A percentile compares a stretch with the other conserved stretches of the same genome.
Conservation (phyloP, 23 tunicate genomes). For the Styela clava region DNA sequence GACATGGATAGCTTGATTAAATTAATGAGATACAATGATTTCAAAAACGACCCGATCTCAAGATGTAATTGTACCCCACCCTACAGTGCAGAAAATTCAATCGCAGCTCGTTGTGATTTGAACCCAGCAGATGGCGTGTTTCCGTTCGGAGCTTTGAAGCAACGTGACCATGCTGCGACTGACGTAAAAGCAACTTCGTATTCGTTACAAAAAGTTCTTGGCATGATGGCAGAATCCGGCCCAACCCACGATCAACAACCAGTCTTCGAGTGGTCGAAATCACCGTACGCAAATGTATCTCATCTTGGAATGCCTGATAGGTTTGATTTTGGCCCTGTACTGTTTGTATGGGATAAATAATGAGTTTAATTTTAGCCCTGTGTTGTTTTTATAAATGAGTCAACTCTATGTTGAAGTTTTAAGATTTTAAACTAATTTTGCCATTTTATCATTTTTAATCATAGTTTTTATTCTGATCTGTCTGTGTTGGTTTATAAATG, state of each 20-base stretch:
- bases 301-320: constrained; percentile 45
- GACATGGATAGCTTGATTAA: constrained; percentile 29
- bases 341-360: constrained; percentile 29
- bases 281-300: constrained; percentile 21
- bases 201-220: neutral
- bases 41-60: constrained; percentile 38
- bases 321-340: constrained; percentile 36
- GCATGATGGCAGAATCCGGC: constrained; percentile 49
- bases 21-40: constrained; percentile 52
- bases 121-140: constrained; percentile 24
- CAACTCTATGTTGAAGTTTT: no score
- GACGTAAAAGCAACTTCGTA: constrained; percentile 40
- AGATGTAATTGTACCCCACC: constrained; percentile 45
- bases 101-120: constrained; percentile 43
- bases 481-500: no score
- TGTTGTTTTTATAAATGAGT: neutral
- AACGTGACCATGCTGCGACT: constrained; percentile 39
- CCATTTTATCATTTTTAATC: neutral
- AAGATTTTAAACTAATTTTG: neutral
- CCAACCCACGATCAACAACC: constrained; percentile 54
- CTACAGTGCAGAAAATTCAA: constrained; percentile 46
- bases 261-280: constrained; percentile 40
- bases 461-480: no score
- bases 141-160: constrained; percentile 36
- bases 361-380: neutral